A percentile compares a stretch with the other conserved stretches of the same genome.
Evolutionary conservation across 2,888 invertebrate genomes (phyloP).

Genomic region (Venustoraphidia nigricollis): DNA sequence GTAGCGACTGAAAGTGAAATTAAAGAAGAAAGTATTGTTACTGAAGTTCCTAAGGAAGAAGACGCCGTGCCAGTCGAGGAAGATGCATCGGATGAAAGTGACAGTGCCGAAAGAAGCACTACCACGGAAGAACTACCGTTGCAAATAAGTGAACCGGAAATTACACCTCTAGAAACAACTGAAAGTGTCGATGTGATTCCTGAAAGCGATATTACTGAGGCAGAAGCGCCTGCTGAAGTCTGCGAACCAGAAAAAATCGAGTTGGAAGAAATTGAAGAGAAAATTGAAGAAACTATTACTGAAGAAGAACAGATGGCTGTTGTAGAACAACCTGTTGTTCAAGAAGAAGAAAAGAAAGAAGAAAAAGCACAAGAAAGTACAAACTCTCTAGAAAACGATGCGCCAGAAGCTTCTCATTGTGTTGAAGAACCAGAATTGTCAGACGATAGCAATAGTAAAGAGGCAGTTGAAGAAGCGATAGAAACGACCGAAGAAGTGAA

Average conservation of each 20-base stretch:
- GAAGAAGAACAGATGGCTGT: conserved; percentile 8
- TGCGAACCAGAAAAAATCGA: conserved; percentile 10
- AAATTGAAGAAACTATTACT: conserved; percentile 5
- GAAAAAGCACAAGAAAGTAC: conserved; percentile 11
- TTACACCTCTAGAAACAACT: conserved; percentile 4
- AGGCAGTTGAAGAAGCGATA: conserved; percentile 6
- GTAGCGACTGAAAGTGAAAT: conserved; percentile 27
- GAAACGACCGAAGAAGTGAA: not conserved
- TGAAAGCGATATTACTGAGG: conserved; percentile 12
- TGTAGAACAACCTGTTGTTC: conserved; percentile 16
- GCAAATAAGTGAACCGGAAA: conserved; percentile 5
- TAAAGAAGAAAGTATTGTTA: conserved; percentile 33
- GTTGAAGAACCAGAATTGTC: not conserved
- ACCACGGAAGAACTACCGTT: conserved; percentile 20
- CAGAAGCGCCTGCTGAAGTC: conserved; percentile 10
- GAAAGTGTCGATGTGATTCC: conserved; percentile 3
- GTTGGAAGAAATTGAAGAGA: conserved; percentile 15
- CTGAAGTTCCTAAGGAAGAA: conserved; percentile 33
- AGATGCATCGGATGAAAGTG: conserved; percentile 7
- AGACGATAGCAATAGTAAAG: not conserved
- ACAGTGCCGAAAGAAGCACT: conserved; percentile 28
- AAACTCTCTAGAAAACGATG: not conserved
- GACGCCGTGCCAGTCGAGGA: conserved; percentile 2
- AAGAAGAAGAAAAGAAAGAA: conserved; percentile 12
- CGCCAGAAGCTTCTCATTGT: no score